phyloP scores from a whole-genome alignment of 2,888 invertebrate species.

The Noctua comes region DNA sequence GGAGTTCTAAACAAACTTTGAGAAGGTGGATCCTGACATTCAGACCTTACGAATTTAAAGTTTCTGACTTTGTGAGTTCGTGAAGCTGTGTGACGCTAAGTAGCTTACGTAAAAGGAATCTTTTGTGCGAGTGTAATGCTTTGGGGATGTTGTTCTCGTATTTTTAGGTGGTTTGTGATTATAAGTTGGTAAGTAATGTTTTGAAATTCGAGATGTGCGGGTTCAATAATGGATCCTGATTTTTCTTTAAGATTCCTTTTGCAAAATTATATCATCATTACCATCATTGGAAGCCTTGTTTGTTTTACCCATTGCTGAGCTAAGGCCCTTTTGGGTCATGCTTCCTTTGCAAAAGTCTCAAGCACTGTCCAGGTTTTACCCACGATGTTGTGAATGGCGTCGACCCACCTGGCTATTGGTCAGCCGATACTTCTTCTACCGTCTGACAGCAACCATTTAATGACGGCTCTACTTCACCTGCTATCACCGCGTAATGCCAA shows the following conservation, averaged over 20 bases:
- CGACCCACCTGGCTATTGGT: background rate
- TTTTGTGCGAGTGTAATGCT: constrained; percentile 23
- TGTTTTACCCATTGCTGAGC: background rate
- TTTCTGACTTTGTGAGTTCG: constrained; percentile 29
- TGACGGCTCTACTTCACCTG: background rate
- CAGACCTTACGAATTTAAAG: constrained; percentile 49
- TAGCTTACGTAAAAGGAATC: constrained; percentile 40
- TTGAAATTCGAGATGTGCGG: background rate
- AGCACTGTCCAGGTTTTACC: background rate
- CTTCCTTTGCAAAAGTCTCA: background rate
- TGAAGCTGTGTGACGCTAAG: constrained; percentile 40
- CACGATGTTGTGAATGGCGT: background rate
- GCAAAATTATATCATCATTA: background rate
- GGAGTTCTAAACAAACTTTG: constrained; percentile 55
- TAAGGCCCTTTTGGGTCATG: background rate
- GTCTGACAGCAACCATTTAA: background rate
- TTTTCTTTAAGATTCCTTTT: background rate
- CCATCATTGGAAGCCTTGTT: background rate
- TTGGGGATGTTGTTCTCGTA: constrained; percentile 3
- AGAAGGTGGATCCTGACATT: constrained; percentile 49
- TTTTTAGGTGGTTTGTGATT: constrained; percentile 7
- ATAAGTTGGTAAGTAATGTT: background rate
- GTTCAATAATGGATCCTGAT: background rate
- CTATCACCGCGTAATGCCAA: background rate
- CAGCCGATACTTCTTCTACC: background rate